Evolutionary conservation across 2,113 vertebrate species (phyloP).

Genomic region (Ovibos moschatus): DNA sequence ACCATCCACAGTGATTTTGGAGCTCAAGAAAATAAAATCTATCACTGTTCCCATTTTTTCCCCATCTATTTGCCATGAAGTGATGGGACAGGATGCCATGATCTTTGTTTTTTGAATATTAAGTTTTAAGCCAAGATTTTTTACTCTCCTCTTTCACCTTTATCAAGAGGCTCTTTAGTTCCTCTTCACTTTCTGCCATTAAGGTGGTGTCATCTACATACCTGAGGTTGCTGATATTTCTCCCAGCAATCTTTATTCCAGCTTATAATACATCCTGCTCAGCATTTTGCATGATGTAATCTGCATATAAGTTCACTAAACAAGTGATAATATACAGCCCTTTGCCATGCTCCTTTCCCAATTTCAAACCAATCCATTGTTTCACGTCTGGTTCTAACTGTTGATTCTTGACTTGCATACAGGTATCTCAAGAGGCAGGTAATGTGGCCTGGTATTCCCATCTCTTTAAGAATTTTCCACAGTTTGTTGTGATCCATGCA

Average conservation of each 20-base stretch:
- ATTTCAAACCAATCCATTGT: neutral
- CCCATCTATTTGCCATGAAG: neutral
- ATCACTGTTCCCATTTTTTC: neutral
- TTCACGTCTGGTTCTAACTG: neutral
- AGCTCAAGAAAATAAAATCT: neutral
- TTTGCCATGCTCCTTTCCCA: neutral
- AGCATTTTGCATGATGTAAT: neutral
- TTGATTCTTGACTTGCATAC: neutral
- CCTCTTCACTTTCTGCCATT: neutral
- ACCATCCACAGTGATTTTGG: neutral
- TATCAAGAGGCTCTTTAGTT: neutral
- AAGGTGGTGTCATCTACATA: neutral
- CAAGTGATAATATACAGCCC: neutral
- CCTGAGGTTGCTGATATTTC: neutral
- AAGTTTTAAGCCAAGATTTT: neutral
- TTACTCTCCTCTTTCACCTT: neutral
- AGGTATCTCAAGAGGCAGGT: neutral
- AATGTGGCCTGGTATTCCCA: neutral
- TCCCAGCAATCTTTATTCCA: neutral
- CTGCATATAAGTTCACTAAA: neutral
- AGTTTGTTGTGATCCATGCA: neutral
- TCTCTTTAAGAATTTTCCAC: neutral
- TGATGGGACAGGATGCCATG: neutral
- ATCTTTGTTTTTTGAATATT: neutral
- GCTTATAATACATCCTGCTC: neutral